Conservation (phyloP, 2,113 vertebrate genomes). For the Daubentonia madagascariensis region DNA sequence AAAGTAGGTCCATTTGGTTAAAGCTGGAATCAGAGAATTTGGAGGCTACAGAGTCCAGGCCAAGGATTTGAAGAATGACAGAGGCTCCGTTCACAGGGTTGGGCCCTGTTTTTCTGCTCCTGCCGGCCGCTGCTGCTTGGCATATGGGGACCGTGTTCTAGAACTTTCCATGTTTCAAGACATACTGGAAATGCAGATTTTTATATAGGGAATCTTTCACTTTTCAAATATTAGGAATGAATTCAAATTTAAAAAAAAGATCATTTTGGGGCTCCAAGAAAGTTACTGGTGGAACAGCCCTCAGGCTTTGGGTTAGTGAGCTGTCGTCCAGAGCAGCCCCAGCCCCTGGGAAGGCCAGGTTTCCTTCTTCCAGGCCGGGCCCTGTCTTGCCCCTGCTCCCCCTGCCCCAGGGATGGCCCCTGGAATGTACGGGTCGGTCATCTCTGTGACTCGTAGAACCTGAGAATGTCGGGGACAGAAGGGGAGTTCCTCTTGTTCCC, state of each 20-base stretch:
- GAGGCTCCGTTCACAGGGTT: accelerated
- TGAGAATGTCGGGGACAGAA: not conserved
- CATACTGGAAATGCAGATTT: not conserved
- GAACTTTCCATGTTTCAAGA: not conserved
- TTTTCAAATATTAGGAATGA: not conserved
- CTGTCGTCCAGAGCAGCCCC: no score
- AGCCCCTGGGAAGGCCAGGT: not conserved
- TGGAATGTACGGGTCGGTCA: not conserved
- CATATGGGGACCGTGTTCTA: not conserved
- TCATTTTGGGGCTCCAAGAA: not conserved
- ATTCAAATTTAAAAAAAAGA: not conserved
- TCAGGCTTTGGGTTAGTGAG: no score
- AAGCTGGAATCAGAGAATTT: not conserved
- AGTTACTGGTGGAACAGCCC: not conserved
- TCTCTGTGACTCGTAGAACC: not conserved
- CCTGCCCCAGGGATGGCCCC: not conserved
- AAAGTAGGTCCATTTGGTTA: accelerated
- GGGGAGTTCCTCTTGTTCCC: not conserved
- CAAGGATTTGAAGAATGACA: not conserved
- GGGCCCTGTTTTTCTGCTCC: not conserved
- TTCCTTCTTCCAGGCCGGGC: not conserved
- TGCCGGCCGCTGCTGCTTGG: not conserved
- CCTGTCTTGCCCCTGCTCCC: not conserved
- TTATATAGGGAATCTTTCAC: not conserved
- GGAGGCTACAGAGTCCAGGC: not conserved